These are phyloP conservation scores for Autographa pulchrina DNA, from an alignment of 2,888 invertebrate species.

Conservation along the genomic window DNA sequence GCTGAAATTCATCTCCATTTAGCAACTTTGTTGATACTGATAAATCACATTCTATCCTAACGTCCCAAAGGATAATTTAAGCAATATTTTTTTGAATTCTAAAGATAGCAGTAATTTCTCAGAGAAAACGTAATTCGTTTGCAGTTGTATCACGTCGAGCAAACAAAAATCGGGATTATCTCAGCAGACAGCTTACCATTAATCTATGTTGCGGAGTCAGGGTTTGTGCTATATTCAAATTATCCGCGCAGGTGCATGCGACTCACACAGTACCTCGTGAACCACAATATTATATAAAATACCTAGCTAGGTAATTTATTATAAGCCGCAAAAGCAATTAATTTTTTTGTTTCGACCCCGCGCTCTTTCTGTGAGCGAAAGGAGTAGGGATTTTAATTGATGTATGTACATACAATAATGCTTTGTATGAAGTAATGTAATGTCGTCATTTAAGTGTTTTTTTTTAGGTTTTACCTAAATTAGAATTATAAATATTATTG, in stretches of 20 bases:
- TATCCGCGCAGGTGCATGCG: slow-evolving; percentile 30
- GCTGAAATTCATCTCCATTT: slow-evolving; percentile 77
- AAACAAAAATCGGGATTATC: slow-evolving; percentile 60
- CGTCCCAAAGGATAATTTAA: slow-evolving; percentile 58
- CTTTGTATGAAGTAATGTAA: slow-evolving; percentile 5
- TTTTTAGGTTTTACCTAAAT: not conserved
- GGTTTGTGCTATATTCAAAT: slow-evolving; percentile 33
- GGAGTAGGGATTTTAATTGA: slow-evolving; percentile 40
- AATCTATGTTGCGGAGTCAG: slow-evolving; percentile 28
- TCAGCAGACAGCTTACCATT: slow-evolving; percentile 48
- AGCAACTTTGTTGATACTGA: slow-evolving; percentile 72
- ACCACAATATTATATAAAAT: slow-evolving; percentile 24
- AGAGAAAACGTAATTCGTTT: slow-evolving; percentile 31
- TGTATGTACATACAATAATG: slow-evolving; percentile 35
- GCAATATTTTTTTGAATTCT: slow-evolving; percentile 59
- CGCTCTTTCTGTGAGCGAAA: slow-evolving; percentile 36
- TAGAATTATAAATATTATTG: no score
- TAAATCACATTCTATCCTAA: slow-evolving; percentile 69
- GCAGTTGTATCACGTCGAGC: slow-evolving; percentile 44
- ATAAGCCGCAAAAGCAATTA: slow-evolving; percentile 49
- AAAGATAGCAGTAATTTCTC: slow-evolving; percentile 42
- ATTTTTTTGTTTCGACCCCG: slow-evolving; percentile 42
- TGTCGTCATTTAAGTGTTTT: slow-evolving; percentile 6
- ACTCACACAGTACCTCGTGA: slow-evolving; percentile 7
- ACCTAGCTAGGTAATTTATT: slow-evolving; percentile 31